These are phyloP conservation scores for Diplosoma virens DNA, from an alignment of 23 tunicate genomes.

Conservation along the genomic window DNA sequence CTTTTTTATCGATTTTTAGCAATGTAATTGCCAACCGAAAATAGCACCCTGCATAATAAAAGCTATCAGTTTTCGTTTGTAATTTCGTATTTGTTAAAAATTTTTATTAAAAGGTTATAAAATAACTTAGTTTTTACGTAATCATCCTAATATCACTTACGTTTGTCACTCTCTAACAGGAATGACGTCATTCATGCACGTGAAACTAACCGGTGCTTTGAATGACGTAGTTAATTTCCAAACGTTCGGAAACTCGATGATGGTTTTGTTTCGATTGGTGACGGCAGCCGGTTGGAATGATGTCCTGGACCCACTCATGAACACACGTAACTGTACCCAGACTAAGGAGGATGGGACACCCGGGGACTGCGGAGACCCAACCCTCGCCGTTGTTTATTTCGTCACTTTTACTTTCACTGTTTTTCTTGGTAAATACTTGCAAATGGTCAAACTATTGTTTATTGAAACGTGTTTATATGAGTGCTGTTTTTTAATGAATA, in stretches of 20 bases:
- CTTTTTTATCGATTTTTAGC: no score
- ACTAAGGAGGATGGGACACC: background rate
- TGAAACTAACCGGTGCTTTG: conserved; percentile 60
- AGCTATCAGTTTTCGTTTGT: no score
- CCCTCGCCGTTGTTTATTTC: conserved; percentile 67
- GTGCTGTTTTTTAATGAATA: no score
- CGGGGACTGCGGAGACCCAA: conserved; percentile 66
- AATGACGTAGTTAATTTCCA: conserved; percentile 85
- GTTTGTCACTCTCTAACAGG: no score
- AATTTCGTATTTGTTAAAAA: no score
- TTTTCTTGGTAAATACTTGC: conserved; percentile 90
- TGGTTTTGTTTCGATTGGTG: conserved; percentile 82
- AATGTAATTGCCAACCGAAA: no score
- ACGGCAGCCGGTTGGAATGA: conserved; percentile 98
- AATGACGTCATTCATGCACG: conserved; percentile 89
- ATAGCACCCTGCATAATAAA: no score
- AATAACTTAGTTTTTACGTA: no score
- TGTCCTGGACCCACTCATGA: conserved; percentile 90
- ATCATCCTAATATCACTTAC: no score
- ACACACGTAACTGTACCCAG: conserved; percentile 47
- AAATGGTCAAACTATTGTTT: no score
- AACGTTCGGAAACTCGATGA: conserved; percentile 76
- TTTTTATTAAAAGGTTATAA: no score
- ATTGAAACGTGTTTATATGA: no score
- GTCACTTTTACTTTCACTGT: conserved; percentile 69